A percentile compares a stretch with the other conserved stretches of the same genome.
These are phyloP conservation scores for Limnephilus lunatus DNA, from an alignment of 2,888 invertebrate species.

Conservation along the genomic window DNA sequence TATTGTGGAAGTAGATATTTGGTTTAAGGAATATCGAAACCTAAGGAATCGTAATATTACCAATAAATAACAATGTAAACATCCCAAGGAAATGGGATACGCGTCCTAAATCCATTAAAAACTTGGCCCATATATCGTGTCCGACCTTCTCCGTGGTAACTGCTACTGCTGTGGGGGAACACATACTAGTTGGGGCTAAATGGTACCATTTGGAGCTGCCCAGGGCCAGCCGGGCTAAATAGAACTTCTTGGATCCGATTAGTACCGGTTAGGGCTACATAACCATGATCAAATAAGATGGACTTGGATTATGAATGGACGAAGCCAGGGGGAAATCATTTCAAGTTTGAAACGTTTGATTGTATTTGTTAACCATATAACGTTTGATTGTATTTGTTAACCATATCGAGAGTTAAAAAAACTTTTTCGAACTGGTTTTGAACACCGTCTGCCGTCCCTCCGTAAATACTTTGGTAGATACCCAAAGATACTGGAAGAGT, in stretches of 20 bases:
- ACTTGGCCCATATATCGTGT: slow-evolving; percentile 21
- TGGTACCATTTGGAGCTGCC: neutral
- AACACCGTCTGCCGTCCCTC: too few species aligned
- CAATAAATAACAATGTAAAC: slow-evolving; percentile 33
- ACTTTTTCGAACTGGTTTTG: too few species aligned
- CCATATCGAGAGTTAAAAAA: too few species aligned
- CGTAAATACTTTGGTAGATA: too few species aligned
- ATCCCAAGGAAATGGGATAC: neutral
- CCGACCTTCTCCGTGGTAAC: neutral
- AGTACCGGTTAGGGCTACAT: neutral
- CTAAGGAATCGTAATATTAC: neutral
- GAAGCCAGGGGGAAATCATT: too few species aligned
- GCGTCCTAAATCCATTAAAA: slow-evolving; percentile 30
- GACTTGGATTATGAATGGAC: too few species aligned
- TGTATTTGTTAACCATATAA: too few species aligned
- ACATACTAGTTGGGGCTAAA: neutral
- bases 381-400: too few species aligned
- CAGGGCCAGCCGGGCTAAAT: neutral
- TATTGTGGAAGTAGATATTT: neutral
- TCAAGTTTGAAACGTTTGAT: too few species aligned
- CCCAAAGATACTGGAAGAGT: too few species aligned
- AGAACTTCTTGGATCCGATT: neutral
- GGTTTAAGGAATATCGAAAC: neutral
- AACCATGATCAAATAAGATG: too few species aligned
- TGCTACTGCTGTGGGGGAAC: neutral